Conservation (phyloP, 2,797 vertebrate genomes). For the Tympanoctomys barrerae region DNA sequence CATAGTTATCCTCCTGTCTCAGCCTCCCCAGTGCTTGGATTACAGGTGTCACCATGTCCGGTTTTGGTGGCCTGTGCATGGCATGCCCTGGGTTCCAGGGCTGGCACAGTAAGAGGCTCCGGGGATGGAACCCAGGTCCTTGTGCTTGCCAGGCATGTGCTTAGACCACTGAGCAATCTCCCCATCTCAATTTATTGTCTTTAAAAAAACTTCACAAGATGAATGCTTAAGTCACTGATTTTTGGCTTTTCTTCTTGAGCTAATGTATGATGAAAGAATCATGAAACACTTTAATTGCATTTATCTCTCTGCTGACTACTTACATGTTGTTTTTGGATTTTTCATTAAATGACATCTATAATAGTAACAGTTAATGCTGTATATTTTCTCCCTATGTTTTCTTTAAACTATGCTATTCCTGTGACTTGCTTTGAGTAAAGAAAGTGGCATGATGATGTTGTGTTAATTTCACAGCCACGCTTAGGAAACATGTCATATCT, state of each 20-base stretch:
- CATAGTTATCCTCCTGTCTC: too few relatives aligned
- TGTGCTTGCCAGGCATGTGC: too few relatives aligned
- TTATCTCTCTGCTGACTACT: not conserved
- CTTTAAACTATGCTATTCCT: not conserved
- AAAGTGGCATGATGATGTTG: not conserved
- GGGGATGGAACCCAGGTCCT: too few relatives aligned
- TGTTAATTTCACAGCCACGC: not conserved
- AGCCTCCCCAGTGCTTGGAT: too few relatives aligned
- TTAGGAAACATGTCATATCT: not conserved
- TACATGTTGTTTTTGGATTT: not conserved
- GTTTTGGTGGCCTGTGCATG: too few relatives aligned
- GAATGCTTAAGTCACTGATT: not conserved
- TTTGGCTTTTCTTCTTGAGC: not conserved
- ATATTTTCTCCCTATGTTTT: not conserved
- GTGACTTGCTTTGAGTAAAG: slow-evolving; percentile 37
- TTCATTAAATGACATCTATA: not conserved
- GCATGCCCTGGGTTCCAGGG: too few relatives aligned
- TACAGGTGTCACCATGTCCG: too few relatives aligned
- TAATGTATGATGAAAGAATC: not conserved
- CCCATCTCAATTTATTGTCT: not conserved
- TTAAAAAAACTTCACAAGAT: not conserved
- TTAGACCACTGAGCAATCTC: too few relatives aligned
- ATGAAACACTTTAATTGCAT: not conserved
- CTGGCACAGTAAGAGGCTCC: too few relatives aligned
- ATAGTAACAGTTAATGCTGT: not conserved